Base-by-base conservation (phyloP, 1,140 invertebrate genomes). In the Drosophila equinoxialis region DNA sequence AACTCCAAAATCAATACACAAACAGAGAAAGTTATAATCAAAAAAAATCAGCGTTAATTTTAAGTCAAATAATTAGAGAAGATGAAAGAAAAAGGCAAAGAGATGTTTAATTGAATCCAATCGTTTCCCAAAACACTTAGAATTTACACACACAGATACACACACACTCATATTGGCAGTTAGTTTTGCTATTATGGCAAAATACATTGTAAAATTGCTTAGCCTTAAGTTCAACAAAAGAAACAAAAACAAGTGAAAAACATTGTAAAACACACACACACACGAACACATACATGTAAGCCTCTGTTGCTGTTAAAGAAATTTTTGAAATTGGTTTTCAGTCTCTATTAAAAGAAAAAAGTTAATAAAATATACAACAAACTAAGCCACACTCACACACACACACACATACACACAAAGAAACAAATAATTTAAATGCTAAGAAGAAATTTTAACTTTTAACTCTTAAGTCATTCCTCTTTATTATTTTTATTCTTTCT, bases 381-480 rank as follows among this genome's bases (percentile, higher is more conserved):
- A 48, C 23, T 4, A 26, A 26, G 3, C 2, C 3, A 48, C 2
- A 48, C 23, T 62, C 61, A 37, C 2, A 48, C 23, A 65, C 61
- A 37, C 23, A n/a, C 45, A 54, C 48, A 60, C 35, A n/a, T n/a
- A 33, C 30, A 33, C 57, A 33, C n/a, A 35, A 57, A 57, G 45
- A 51, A 51, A 51, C 45, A 71, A 68, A 66, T 41, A 71, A 69
- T 70, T 83, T 74, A 51, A 83, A 80, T 83, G 77, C 83, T 87
- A 87, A 89, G 83, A 71, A 68, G 68, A 59, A 87, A 69, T 83
- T 87, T 80, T 72, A 87, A 83, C 83, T 20, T 48, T 48, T 87
- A 86, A 83, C 84, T 86, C 79, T 89, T 87, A 87, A 87, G 83
- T 87, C 83, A 87, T 87, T 87, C 83, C 83, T 87, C 80, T 69